A percentile compares a stretch with the other conserved stretches of the same genome.
Conservation (phyloP, 37 sponge, comb jelly and placozoan species). For the Dysidea cf. avara region DNA sequence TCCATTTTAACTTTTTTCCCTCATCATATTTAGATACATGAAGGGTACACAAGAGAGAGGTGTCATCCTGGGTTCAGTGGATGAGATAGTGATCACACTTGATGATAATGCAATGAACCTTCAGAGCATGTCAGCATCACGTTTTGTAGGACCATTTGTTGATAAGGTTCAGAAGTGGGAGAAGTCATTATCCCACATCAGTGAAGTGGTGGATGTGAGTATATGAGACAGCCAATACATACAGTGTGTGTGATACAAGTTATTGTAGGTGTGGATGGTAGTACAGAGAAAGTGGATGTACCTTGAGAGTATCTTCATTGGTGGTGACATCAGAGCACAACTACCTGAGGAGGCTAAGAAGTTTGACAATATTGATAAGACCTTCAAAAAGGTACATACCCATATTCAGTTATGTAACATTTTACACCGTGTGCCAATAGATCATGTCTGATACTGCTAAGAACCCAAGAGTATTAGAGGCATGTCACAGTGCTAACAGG, state of each 20-base stretch:
- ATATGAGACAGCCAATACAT: too few relatives aligned
- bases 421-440: slow-evolving; percentile 19
- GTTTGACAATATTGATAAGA: slow-evolving; percentile 97
- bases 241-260: too few relatives aligned
- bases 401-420: too few relatives aligned
- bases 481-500: slow-evolving; percentile 87
- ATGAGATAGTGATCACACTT: slow-evolving; percentile 91
- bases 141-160: slow-evolving; percentile 93
- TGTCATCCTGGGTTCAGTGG: too few relatives aligned
- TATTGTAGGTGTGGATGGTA: slow-evolving; percentile 97
- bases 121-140: slow-evolving; percentile 99
- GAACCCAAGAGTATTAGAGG: slow-evolving; percentile 86
- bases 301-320: slow-evolving; percentile 98
- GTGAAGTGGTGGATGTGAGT: slow-evolving; percentile 98
- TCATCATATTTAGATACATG: slow-evolving; percentile 87
- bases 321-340: slow-evolving; percentile 96
- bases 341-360: slow-evolving; percentile 99
- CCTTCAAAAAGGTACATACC: slow-evolving; percentile 88
- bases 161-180: slow-evolving; percentile 98
- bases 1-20: too few relatives aligned
- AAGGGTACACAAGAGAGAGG: too few relatives aligned
- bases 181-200: slow-evolving; percentile 98
- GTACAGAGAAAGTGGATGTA: slow-evolving; percentile 99
- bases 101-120: slow-evolving; percentile 99
- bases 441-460: slow-evolving; percentile 97